Conservation (phyloP, 2,113 vertebrate species). For the Nothocercus julius region DNA sequence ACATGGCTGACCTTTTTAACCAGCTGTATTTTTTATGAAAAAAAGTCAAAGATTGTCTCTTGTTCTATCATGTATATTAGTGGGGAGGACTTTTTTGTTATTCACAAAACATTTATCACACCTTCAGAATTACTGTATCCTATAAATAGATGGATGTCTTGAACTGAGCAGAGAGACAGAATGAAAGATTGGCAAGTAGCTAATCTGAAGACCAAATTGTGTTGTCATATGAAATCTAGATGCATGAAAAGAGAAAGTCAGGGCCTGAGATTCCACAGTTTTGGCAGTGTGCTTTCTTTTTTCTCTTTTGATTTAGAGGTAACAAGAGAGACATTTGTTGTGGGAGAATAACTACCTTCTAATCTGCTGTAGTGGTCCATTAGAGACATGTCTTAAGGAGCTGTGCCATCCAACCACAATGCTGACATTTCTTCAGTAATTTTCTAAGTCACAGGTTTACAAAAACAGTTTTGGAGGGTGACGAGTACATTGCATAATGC, state of each 20-base stretch:
- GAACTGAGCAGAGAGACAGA: neutral
- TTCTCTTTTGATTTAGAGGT: neutral
- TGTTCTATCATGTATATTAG: neutral
- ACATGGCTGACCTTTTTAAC: neutral
- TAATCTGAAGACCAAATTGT: neutral
- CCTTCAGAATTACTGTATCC: neutral
- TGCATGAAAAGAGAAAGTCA: neutral
- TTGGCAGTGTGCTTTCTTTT: neutral
- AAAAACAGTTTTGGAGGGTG: conserved; percentile 47
- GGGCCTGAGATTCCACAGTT: neutral
- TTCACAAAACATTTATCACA: neutral
- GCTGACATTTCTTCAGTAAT: neutral
- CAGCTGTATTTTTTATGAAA: neutral
- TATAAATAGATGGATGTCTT: neutral
- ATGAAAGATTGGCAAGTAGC: neutral
- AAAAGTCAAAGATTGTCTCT: neutral
- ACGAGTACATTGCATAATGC: conserved; percentile 3
- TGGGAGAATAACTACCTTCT: neutral
- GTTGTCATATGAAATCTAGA: neutral
- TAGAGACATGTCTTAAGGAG: neutral
- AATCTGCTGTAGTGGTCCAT: neutral
- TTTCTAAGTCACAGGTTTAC: conserved; percentile 44
- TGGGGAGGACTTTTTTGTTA: too few species aligned
- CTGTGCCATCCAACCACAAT: neutral
- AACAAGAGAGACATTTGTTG: neutral